These are phyloP conservation scores for Idaea biselata DNA, from an alignment of 2,888 invertebrate species.

Conservation along the genomic window DNA sequence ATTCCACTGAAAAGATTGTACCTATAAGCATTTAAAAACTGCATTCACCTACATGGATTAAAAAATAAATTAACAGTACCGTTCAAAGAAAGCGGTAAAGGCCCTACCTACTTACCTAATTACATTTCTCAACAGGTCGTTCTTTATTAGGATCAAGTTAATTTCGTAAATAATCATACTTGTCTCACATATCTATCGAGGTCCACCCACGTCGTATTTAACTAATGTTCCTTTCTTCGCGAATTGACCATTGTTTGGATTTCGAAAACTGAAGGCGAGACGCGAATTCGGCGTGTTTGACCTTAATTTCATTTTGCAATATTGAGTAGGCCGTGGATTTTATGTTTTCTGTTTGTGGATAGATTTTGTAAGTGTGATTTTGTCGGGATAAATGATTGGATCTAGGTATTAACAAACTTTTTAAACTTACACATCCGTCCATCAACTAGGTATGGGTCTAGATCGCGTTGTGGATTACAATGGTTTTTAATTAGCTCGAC, in stretches of 20 bases:
- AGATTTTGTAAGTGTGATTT: not conserved
- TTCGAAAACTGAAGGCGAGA: not conserved
- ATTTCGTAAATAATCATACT: slow-evolving; percentile 16
- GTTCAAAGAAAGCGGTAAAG: not conserved
- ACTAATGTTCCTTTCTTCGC: slow-evolving; percentile 27
- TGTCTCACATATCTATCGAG: slow-evolving; percentile 25
- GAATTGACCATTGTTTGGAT: slow-evolving; percentile 26
- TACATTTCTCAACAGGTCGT: slow-evolving; percentile 3
- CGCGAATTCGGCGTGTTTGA: not conserved
- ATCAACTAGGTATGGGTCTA: too few relatives aligned
- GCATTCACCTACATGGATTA: not conserved
- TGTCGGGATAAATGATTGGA: not conserved
- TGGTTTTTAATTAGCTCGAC: too few relatives aligned
- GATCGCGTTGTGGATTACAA: too few relatives aligned
- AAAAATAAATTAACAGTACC: not conserved
- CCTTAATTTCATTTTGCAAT: not conserved
- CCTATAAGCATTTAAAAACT: not conserved
- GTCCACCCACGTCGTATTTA: slow-evolving; percentile 26
- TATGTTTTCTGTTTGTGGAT: not conserved
- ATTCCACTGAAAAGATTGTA: too few relatives aligned
- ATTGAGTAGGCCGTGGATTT: not conserved
- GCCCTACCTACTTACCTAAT: not conserved
- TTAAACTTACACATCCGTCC: too few relatives aligned
- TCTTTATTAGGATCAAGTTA: slow-evolving; percentile 27
- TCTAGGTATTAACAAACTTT: too few relatives aligned